These are phyloP conservation scores for Oegoconia quadripuncta DNA, from an alignment of 2,888 invertebrate genomes.

Conservation along the genomic window DNA sequence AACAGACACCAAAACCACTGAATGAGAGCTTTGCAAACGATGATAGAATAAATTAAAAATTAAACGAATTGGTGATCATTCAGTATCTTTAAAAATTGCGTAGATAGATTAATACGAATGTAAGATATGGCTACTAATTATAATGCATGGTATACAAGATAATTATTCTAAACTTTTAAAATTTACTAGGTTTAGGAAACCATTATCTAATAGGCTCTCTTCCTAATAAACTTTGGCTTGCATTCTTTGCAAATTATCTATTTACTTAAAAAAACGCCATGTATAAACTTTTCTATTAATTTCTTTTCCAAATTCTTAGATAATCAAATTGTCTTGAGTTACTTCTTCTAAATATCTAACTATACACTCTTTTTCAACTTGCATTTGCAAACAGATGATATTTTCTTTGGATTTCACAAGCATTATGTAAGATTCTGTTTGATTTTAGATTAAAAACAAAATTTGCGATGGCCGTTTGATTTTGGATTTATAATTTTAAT, in stretches of 20 bases:
- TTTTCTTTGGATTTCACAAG: conserved; percentile 63
- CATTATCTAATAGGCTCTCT: conserved; percentile 22
- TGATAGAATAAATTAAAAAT: conserved; percentile 20
- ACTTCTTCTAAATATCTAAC: conserved; percentile 42
- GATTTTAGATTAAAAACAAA: conserved; percentile 40
- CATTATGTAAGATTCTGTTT: conserved; percentile 59
- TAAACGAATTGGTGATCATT: conserved; percentile 11
- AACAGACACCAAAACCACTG: conserved; percentile 52
- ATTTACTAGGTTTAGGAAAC: conserved; percentile 27
- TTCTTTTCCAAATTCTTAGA: conserved; percentile 28
- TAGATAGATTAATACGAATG: conserved; percentile 16
- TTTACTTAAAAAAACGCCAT: conserved; percentile 38
- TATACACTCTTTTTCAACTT: conserved; percentile 58
- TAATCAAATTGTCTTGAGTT: conserved; percentile 25
- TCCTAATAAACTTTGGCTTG: conserved; percentile 52
- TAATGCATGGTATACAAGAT: conserved; percentile 48
- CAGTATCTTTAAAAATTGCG: conserved; percentile 15
- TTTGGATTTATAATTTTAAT: conserved; percentile 25
- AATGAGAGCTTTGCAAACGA: conserved; percentile 62
- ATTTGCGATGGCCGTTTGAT: conserved; percentile 38
- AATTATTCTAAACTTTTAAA: conserved; percentile 32
- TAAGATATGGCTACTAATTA: conserved; percentile 43
- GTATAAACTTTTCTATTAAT: conserved; percentile 38
- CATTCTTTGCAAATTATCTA: conserved; percentile 52
- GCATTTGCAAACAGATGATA: conserved; percentile 63